These are phyloP conservation scores for Nanger granti DNA, from an alignment of 2,113 vertebrate genomes.

Conservation along the genomic window DNA sequence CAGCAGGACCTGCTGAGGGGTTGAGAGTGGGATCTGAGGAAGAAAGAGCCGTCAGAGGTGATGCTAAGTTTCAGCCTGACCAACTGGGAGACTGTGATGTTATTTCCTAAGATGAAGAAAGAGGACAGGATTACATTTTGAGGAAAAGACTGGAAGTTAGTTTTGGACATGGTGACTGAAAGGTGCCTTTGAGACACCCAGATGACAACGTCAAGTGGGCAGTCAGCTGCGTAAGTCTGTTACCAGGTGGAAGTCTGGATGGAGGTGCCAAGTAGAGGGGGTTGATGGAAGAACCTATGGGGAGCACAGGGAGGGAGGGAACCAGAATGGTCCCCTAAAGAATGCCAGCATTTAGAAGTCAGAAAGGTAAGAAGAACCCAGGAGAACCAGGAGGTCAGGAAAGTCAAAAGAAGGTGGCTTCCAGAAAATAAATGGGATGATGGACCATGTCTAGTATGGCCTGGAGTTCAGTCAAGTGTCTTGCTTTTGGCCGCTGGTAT, in stretches of 20 bases:
- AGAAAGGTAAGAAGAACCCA: not conserved
- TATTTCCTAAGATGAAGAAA: not conserved
- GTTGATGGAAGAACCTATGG: not conserved
- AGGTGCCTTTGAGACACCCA: not conserved
- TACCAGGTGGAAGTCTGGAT: not conserved
- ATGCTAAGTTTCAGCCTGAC: not conserved
- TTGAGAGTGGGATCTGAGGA: no score
- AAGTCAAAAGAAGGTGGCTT: not conserved
- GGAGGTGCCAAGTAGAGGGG: not conserved
- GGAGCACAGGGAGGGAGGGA: not conserved
- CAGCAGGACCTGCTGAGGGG: not conserved
- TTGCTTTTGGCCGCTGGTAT: rapidly evolving
- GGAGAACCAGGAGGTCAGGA: not conserved
- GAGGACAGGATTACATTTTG: not conserved
- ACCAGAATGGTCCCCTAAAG: not conserved
- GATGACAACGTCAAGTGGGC: not conserved
- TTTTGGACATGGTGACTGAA: not conserved
- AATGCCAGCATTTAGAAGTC: no score
- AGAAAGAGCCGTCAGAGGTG: not conserved
- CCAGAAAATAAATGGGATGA: not conserved
- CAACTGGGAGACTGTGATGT: rapidly evolving
- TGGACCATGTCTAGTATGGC: not conserved
- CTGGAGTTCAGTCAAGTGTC: not conserved
- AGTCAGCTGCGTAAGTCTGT: not conserved
- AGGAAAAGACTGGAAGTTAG: not conserved